Conservation (phyloP, 2,888 invertebrate genomes). For the Macrophya annulata region DNA sequence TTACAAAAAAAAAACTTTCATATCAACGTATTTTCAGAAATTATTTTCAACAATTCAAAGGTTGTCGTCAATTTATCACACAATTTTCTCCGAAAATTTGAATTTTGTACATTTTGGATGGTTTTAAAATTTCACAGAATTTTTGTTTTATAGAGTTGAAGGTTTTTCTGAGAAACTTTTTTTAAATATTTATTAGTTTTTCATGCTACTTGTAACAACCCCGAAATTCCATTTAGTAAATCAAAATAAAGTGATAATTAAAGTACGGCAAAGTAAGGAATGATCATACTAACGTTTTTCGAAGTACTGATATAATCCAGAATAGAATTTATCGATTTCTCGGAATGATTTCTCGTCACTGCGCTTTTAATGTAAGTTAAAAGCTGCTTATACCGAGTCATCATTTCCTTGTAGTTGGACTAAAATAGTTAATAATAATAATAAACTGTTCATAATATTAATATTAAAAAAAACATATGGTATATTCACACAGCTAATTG, state of each 20-base stretch:
- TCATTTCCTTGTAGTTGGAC: slow-evolving; percentile 97
- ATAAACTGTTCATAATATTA: background rate
- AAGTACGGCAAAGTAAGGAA: slow-evolving; percentile 10
- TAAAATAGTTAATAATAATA: slow-evolving; percentile 74
- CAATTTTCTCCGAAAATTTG: background rate
- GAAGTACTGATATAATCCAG: slow-evolving; percentile 99
- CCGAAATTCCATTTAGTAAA: background rate
- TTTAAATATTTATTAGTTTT: background rate
- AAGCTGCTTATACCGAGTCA: slow-evolving; percentile 96
- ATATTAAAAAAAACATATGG: background rate
- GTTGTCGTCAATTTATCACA: too few species aligned
- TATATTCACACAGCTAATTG: background rate
- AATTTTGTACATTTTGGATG: background rate
- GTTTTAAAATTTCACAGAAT: background rate
- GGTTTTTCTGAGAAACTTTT: slow-evolving; percentile 2
- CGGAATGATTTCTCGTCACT: slow-evolving; percentile 99
- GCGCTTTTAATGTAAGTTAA: slow-evolving; percentile 99
- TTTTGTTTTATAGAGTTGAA: background rate
- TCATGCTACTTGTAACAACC: background rate
- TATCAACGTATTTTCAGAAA: too few species aligned
- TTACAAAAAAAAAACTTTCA: background rate
- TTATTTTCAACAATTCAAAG: too few species aligned
- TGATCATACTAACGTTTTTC: slow-evolving; percentile 90
- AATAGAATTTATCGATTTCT: slow-evolving; percentile 99
- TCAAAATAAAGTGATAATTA: background rate